Conservation (phyloP, 2,888 invertebrate genomes). For the Meganola albula region DNA sequence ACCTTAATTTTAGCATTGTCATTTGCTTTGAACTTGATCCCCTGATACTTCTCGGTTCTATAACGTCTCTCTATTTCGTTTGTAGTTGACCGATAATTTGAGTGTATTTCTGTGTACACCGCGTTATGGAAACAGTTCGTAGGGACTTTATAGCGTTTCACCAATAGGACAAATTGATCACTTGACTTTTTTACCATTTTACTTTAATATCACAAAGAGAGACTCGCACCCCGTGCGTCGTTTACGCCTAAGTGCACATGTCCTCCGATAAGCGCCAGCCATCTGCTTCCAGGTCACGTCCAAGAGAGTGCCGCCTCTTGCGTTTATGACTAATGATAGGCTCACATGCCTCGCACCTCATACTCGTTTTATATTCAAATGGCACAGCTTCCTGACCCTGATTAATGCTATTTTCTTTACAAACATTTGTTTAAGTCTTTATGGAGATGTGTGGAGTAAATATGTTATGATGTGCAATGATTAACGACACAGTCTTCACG, state of each 20-base stretch:
- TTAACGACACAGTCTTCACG: no score
- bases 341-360: constrained; percentile 63
- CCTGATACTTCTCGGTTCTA: no score
- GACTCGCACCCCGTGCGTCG: constrained; percentile 27
- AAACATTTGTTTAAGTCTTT: constrained; percentile 60
- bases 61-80: no score
- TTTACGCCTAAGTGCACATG: constrained; percentile 46
- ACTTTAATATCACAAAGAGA: constrained; percentile 8
- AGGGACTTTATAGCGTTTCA: no score
- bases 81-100: background rate
- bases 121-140: no score
- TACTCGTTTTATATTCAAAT: constrained; percentile 72
- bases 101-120: background rate
- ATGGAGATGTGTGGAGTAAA: no score
- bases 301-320: constrained; percentile 38
- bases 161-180: no score
- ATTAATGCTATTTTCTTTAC: constrained; percentile 72
- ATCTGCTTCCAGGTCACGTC: constrained; percentile 60
- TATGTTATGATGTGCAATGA: no score
- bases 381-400: constrained; percentile 69
- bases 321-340: constrained; percentile 75
- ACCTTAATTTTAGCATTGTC: no score
- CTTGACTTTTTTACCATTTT: background rate
- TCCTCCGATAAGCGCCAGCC: constrained; percentile 41
- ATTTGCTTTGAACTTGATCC: no score